Evolutionary conservation across 2,797 vertebrate genomes (phyloP), one percentile per base, ranked within the genome.

Genomic region (Acanthurus tractus): DNA sequence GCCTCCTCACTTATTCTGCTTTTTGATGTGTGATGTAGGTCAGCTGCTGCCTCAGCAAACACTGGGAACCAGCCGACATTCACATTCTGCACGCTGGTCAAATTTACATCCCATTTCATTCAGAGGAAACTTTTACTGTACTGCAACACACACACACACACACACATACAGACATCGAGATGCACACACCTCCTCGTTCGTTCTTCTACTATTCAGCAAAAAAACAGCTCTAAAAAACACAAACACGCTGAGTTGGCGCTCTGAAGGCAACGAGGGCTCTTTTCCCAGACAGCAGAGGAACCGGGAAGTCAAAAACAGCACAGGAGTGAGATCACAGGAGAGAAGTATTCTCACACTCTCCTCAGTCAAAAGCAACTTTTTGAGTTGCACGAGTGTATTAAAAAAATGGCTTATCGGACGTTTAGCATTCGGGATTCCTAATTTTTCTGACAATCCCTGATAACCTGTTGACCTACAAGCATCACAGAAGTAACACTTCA

Each of bases 51-150:
- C 90, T 94, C 90, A 90, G 91, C 92, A 93, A 79, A 83, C 56
- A 57, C 62, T 70, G 63, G 62, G 71, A 84, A 75, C 50, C 55
- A 57, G 76, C 74, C 70, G 69, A 45, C 68, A 76, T 85, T 86
- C 63, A 76, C 57, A 89, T 91, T 89, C 82, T 84, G 78, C 89
- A 88, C 53, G 42, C 74, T 83, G 89, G 81, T 90, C 86, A 88
- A 85, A 92, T 93, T 92, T 90, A 83, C 90, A 92, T 93, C 86
- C 74, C 76, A 81, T 91, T 92, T 92, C 74, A 86, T 89, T 89
- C 87, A 82, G 71, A 62, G 70, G 62, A 84, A 88, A 89, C 84
- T 79, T 79, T 82, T 79, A 77, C 82, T 71, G 79, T 66, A 73
- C 80, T 72, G 61, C 49, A 71, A 65, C 25, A 64, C 84, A 76